Evolutionary conservation across 2,797 vertebrate species (phyloP).

Genomic region (Chiloscyllium punctatum): DNA sequence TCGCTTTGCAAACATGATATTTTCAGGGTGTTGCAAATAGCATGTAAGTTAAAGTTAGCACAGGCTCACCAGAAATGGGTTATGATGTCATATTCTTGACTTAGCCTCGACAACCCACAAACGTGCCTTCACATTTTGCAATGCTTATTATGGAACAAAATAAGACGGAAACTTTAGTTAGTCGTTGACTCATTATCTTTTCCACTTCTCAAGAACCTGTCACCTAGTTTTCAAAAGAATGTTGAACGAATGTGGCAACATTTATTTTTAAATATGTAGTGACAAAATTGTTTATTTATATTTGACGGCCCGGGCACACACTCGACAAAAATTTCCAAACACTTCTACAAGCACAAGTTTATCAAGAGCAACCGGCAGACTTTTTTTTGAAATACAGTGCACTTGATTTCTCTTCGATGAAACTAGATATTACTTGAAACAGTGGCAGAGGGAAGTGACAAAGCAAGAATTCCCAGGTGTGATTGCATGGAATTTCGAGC

Average conservation of each 20-base stretch:
- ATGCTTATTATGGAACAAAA: neutral
- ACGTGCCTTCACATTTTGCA: neutral
- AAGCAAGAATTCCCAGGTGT: neutral
- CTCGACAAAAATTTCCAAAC: neutral
- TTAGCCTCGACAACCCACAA: neutral
- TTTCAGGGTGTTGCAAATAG: constrained; percentile 1
- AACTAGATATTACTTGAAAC: neutral
- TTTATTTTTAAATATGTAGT: neutral
- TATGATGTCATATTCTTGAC: neutral
- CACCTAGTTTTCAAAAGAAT: neutral
- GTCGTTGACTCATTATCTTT: neutral
- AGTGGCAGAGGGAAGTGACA: neutral
- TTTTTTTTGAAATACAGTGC: neutral
- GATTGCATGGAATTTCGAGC: neutral
- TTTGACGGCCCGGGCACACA: neutral
- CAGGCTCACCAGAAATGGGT: neutral
- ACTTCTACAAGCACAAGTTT: neutral
- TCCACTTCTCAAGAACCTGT: neutral
- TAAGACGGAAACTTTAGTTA: neutral
- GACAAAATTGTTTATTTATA: neutral
- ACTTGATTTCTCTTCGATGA: neutral
- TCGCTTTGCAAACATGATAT: neutral
- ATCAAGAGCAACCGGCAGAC: neutral
- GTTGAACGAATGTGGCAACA: neutral
- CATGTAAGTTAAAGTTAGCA: neutral